These are phyloP conservation scores for Scaptomyza parva DNA, from an alignment of 2,888 invertebrate genomes.

Conservation along the genomic window DNA sequence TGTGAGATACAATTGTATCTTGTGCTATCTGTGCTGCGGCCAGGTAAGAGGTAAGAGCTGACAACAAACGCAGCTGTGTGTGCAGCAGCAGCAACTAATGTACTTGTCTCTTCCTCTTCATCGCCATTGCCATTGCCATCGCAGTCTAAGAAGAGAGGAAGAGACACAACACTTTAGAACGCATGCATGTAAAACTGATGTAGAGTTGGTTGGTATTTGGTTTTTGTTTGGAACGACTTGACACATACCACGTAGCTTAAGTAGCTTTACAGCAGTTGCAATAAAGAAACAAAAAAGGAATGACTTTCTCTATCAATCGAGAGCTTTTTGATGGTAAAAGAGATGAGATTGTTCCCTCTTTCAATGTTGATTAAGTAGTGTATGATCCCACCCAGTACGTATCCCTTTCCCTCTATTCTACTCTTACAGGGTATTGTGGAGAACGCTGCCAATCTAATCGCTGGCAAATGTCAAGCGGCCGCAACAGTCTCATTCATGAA, in stretches of 20 bases:
- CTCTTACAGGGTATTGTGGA: slow-evolving; percentile 38
- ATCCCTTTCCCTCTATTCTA: neutral
- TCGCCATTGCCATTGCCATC: too few relatives aligned
- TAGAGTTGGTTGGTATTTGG: too few relatives aligned
- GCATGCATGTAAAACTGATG: neutral
- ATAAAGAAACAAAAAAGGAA: too few relatives aligned
- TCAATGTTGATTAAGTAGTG: too few relatives aligned
- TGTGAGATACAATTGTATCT: slow-evolving; percentile 69
- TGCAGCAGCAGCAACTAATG: slow-evolving; percentile 63
- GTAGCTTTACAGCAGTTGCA: too few relatives aligned
- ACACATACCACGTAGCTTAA: slow-evolving; percentile 16
- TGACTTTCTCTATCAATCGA: too few relatives aligned
- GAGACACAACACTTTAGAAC: slow-evolving; percentile 13
- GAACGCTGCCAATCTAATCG: slow-evolving; percentile 66
- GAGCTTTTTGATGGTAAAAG: too few relatives aligned
- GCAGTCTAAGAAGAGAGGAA: too few relatives aligned
- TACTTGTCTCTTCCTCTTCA: slow-evolving; percentile 46
- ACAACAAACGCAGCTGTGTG: slow-evolving; percentile 52
- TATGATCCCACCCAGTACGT: neutral
- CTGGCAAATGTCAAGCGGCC: slow-evolving; percentile 66
- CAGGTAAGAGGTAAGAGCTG: slow-evolving; percentile 65
- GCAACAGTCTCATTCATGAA: slow-evolving; percentile 64
- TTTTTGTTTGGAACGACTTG: neutral
- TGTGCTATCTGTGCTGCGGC: slow-evolving; percentile 34
- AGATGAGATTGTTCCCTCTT: too few relatives aligned